A percentile compares a stretch with the other conserved stretches of the same genome.
phyloP scores from a whole-genome alignment of 2,888 invertebrate genomes.

The Theretra japonica region DNA sequence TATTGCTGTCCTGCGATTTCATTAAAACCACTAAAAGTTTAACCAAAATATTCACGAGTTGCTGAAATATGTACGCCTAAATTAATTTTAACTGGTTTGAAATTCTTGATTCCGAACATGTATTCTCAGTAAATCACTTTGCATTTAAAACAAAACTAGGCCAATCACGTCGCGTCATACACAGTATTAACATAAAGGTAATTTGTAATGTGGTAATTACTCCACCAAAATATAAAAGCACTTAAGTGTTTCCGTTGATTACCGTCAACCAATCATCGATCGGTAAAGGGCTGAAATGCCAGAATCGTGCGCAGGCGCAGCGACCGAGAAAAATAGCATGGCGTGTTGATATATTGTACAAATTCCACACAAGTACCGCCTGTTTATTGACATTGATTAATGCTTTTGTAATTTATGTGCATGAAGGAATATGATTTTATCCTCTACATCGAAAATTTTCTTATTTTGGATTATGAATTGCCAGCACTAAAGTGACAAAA shows the following conservation, averaged over 20 bases:
- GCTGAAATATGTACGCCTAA: too few species aligned
- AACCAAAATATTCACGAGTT: too few species aligned
- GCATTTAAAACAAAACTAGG: neutral
- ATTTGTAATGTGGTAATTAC: neutral
- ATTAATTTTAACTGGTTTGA: too few species aligned
- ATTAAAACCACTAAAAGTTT: too few species aligned
- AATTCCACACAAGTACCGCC: conserved; percentile 17
- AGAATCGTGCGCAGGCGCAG: conserved; percentile 53
- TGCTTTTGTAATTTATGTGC: conserved; percentile 7
- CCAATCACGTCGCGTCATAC: neutral
- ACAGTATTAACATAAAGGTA: too few species aligned
- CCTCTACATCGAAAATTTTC: too few species aligned
- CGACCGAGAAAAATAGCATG: conserved; percentile 25
- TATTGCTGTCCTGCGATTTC: too few species aligned
- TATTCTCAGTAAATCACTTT: too few species aligned
- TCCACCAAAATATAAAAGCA: conserved; percentile 4
- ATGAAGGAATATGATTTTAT: neutral
- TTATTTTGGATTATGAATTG: too few species aligned
- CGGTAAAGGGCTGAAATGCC: conserved; percentile 50
- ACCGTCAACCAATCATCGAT: conserved; percentile 27
- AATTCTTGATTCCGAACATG: too few species aligned
- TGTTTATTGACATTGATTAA: conserved; percentile 23
- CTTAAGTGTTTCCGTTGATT: conserved; percentile 24
- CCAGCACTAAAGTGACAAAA: too few species aligned
- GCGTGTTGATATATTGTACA: conserved; percentile 26